Evolutionary conservation across 2,113 vertebrate genomes (phyloP).

Genomic region (Amphilophus citrinellus): DNA sequence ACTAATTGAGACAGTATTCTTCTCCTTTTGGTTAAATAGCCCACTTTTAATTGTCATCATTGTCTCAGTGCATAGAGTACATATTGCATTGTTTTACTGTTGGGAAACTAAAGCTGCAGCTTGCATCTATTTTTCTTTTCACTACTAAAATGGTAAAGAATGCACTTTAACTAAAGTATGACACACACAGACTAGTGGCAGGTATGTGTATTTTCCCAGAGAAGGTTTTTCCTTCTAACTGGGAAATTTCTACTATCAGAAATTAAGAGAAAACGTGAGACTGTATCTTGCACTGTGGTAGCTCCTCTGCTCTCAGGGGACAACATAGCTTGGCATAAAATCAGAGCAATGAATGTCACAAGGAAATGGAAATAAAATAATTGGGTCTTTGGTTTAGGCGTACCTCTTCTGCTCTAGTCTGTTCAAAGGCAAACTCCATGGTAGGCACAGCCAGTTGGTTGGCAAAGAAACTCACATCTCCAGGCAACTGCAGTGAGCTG

Average conservation of each 20-base stretch:
- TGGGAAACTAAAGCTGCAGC: not conserved
- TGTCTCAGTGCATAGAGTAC: not conserved
- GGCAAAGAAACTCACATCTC: conserved; percentile 91
- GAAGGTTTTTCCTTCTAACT: not conserved
- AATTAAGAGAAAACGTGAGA: not conserved
- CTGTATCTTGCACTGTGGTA: not conserved
- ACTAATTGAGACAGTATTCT: not conserved
- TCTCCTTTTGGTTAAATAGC: not conserved
- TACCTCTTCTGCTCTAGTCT: conserved; percentile 86
- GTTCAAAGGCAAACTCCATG: conserved; percentile 88
- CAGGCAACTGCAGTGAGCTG: conserved; percentile 88
- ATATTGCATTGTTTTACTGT: not conserved
- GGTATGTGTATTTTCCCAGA: not conserved
- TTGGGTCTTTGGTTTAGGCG: not conserved
- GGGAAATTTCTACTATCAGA: not conserved
- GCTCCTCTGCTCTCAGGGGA: not conserved
- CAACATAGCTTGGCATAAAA: not conserved
- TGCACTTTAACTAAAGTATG: not conserved
- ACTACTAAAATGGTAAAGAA: no score
- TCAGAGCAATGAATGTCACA: not conserved
- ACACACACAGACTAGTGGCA: not conserved
- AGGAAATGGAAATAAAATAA: conserved; percentile 5
- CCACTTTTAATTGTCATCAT: not conserved
- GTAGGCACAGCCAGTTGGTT: conserved; percentile 90
- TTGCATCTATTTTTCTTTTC: not conserved